Evolutionary conservation across 2,888 invertebrate genomes (phyloP).

Genomic region (Drosophila macrospina): DNA sequence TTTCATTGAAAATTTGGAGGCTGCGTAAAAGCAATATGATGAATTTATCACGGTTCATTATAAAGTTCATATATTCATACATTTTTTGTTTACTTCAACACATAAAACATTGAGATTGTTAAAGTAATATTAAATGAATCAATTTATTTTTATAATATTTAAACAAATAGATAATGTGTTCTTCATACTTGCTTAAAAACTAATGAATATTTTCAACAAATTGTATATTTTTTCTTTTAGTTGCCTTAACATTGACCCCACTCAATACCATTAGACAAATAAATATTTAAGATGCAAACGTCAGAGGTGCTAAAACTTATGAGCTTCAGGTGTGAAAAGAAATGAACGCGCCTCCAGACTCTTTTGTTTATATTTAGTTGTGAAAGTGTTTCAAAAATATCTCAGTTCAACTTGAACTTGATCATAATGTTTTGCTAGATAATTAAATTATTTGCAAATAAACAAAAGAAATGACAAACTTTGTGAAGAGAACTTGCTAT

Average conservation of each 20-base stretch:
- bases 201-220: not conserved
- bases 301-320: conserved; percentile 54
- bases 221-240: not conserved
- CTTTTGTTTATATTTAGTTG: conserved; percentile 61
- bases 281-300: conserved; percentile 34
- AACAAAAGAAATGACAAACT: conserved; percentile 60
- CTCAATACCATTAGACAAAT: conserved; percentile 17
- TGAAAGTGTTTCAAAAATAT: conserved; percentile 32
- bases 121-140: conserved; percentile 2
- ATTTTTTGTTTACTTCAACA: conserved; percentile 35
- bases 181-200: no score
- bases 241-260: conserved; percentile 17
- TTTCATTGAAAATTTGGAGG: conserved; percentile 38
- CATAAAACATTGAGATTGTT: conserved; percentile 10
- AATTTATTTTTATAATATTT: not conserved
- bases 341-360: conserved; percentile 8
- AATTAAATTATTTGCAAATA: conserved; percentile 61
- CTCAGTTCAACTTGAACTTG: conserved; percentile 73
- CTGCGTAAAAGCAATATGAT: conserved; percentile 7
- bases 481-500: conserved; percentile 37
- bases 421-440: conserved; percentile 46
- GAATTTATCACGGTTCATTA: conserved; percentile 46
- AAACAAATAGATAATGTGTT: not conserved
- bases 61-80: conserved; percentile 49
- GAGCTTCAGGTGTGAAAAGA: conserved; percentile 66